phyloP scores from a whole-genome alignment of 2,888 invertebrate genomes.

The Timema cristinae region DNA sequence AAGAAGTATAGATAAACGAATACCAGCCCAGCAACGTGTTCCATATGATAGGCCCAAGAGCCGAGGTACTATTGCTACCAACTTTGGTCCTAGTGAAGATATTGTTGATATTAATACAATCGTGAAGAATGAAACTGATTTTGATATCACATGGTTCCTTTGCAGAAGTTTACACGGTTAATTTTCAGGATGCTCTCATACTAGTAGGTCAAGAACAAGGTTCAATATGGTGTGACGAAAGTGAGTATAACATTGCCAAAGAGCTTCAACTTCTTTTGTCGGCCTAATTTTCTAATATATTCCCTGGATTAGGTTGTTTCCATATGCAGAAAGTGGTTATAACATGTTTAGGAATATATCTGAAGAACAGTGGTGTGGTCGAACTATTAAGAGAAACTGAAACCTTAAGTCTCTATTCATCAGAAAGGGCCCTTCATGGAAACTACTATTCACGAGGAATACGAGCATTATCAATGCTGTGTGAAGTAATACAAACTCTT shows the following conservation, averaged over 20 bases:
- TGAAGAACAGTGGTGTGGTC: neutral
- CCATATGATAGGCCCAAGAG: neutral
- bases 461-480: neutral
- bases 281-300: neutral
- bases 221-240: slow-evolving; percentile 2
- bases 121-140: neutral
- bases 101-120: neutral
- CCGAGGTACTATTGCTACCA: neutral
- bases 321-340: neutral
- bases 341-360: neutral
- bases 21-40: neutral
- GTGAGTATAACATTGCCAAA: neutral
- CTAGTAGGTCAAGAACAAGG: neutral
- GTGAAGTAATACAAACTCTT: slow-evolving; percentile 1
- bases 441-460: neutral
- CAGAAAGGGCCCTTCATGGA: neutral
- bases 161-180: slow-evolving; percentile 1
- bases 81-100: neutral
- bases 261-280: neutral
- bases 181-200: neutral
- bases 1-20: neutral
- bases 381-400: neutral
- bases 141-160: neutral
- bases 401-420: neutral
- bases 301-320: neutral